Conservation (phyloP, 2,113 vertebrate species). For the Anguilla rostrata region DNA sequence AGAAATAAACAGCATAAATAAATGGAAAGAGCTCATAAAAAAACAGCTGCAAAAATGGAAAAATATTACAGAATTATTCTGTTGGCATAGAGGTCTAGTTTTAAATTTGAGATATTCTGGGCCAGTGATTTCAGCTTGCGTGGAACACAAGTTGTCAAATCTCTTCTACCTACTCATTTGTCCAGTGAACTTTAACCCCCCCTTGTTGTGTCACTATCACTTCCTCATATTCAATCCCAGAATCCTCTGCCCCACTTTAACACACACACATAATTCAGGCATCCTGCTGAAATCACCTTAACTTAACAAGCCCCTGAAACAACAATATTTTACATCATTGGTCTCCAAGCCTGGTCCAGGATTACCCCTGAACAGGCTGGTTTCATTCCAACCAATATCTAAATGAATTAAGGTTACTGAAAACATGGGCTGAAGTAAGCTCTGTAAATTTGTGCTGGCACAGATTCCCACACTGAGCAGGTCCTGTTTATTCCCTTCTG, state of each 20-base stretch:
- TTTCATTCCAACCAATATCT: too few relatives aligned
- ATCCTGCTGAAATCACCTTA: not conserved
- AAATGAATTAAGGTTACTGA: too few relatives aligned
- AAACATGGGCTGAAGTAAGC: too few relatives aligned
- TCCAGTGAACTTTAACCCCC: slow-evolving; percentile 64
- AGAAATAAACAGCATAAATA: slow-evolving; percentile 71
- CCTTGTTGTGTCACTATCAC: not conserved
- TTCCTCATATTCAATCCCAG: not conserved
- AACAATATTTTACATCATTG: not conserved
- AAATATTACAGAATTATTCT: slow-evolving; percentile 69
- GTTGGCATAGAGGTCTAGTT: slow-evolving; percentile 73
- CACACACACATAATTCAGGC: not conserved
- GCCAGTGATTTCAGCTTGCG: slow-evolving; percentile 64
- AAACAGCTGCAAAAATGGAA: slow-evolving; percentile 65
- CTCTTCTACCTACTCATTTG: slow-evolving; percentile 28
- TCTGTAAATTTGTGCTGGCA: too few relatives aligned
- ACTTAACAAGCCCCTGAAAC: not conserved
- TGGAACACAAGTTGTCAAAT: slow-evolving; percentile 28
- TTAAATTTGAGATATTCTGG: slow-evolving; percentile 76
- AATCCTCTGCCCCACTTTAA: not conserved
- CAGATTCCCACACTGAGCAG: too few relatives aligned
- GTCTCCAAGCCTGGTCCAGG: not conserved
- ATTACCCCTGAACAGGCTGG: too few relatives aligned
- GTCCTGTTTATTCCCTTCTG: too few relatives aligned
- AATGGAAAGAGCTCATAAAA: slow-evolving; percentile 70